Conservation (phyloP, 2,888 invertebrate genomes). For the Andrena fulva region DNA sequence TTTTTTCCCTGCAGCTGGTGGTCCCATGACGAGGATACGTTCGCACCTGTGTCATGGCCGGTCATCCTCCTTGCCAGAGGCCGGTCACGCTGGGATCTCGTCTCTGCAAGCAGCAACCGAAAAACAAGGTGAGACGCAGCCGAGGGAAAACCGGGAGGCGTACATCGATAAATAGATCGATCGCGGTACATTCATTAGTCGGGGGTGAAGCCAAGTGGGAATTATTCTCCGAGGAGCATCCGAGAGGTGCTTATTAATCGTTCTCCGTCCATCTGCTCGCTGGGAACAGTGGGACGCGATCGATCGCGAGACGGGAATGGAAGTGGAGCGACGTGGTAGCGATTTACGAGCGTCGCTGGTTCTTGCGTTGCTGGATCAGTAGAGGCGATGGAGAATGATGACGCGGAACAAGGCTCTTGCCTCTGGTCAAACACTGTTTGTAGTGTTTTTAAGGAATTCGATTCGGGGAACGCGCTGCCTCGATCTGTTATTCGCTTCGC, state of each 20-base stretch:
- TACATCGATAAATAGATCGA: background rate
- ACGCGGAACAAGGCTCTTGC: no score
- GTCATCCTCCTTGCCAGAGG: background rate
- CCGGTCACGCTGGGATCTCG: background rate
- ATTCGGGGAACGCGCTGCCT: background rate
- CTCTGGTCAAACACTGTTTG: no score
- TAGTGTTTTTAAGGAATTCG: no score
- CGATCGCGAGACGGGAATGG: background rate
- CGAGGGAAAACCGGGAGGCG: background rate
- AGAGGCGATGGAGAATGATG: no score
- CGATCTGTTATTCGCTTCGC: no score
- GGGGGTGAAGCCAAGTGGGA: background rate
- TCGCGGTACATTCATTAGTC: background rate
- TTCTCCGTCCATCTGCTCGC: background rate
- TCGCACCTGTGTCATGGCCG: conserved; percentile 30
- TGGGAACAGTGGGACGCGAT: background rate
- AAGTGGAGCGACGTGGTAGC: background rate
- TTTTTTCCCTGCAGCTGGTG: conserved; percentile 4
- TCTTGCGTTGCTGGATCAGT: no score
- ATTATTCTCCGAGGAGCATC: conserved; percentile 4
- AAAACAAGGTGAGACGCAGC: background rate
- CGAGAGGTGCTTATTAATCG: conserved; percentile 1
- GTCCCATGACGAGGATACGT: background rate
- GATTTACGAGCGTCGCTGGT: conserved; percentile 19
- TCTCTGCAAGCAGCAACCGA: background rate